Evolutionary conservation across 1,140 invertebrate species (phyloP).

Genomic region (Drosophila takahashii): DNA sequence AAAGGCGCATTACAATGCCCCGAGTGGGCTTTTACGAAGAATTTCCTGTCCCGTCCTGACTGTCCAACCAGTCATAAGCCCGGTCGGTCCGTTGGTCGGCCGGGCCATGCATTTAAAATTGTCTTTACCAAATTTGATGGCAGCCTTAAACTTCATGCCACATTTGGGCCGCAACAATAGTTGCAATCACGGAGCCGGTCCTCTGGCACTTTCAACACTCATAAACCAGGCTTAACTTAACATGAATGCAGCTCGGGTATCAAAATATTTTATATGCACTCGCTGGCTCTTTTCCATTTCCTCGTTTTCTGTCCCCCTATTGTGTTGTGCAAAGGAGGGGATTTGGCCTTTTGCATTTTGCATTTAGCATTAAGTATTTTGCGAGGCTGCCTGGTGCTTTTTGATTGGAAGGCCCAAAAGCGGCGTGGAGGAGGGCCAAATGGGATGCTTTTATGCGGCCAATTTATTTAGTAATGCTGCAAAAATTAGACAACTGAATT

Average conservation of each 20-base stretch:
- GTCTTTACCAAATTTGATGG: slow-evolving; percentile 82
- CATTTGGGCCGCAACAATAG: slow-evolving; percentile 77
- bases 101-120: slow-evolving; percentile 74
- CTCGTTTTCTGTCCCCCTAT: slow-evolving; percentile 9
- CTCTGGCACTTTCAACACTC: slow-evolving; percentile 70
- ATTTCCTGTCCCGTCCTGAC: slow-evolving; percentile 44
- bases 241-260: slow-evolving; percentile 79
- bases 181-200: slow-evolving; percentile 69
- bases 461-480: slow-evolving; percentile 76
- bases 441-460: slow-evolving; percentile 45
- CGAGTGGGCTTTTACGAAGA: slow-evolving; percentile 72
- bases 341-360: slow-evolving; percentile 39
- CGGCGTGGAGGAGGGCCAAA: neutral
- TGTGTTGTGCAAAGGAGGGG: slow-evolving; percentile 25
- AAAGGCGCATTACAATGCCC: slow-evolving; percentile 78
- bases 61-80: slow-evolving; percentile 52
- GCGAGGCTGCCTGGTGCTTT: slow-evolving; percentile 9
- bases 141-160: slow-evolving; percentile 82
- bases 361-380: slow-evolving; percentile 44
- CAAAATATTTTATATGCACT: slow-evolving; percentile 79
- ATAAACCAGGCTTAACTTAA: slow-evolving; percentile 83
- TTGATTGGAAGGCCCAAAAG: slow-evolving; percentile 16
- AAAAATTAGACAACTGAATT: slow-evolving; percentile 83
- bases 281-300: slow-evolving; percentile 2
- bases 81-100: slow-evolving; percentile 3